These are phyloP conservation scores for Cephus cinctus DNA, from an alignment of 1,140 invertebrate genomes.

Conservation along the genomic window DNA sequence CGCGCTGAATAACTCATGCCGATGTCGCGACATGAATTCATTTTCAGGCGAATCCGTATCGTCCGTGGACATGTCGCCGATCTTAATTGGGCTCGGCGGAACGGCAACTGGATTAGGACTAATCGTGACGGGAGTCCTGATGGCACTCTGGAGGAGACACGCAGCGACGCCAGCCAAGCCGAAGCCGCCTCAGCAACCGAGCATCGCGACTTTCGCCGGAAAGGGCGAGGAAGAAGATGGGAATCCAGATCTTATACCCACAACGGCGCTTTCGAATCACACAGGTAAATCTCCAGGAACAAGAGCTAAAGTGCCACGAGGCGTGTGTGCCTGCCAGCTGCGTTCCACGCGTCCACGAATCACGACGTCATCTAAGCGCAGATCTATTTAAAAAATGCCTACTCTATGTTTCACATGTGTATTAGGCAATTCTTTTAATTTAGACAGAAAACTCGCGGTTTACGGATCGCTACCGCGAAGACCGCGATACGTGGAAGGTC, in stretches of 20 bases:
- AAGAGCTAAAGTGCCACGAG: not conserved
- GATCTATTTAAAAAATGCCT: no score
- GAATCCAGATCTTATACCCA: slow-evolving; percentile 54
- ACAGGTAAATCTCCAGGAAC: slow-evolving; percentile 26
- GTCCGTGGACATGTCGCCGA: slow-evolving; percentile 59
- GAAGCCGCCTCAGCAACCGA: slow-evolving; percentile 45
- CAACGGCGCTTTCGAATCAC: slow-evolving; percentile 49
- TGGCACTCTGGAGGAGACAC: slow-evolving; percentile 68
- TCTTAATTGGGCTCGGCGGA: slow-evolving; percentile 72
- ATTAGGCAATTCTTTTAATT: no score
- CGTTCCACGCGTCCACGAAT: no score
- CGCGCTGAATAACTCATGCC: no score
- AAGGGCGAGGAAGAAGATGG: slow-evolving; percentile 53
- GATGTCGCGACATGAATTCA: not conserved
- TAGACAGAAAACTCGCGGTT: slow-evolving; percentile 43
- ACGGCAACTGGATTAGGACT: slow-evolving; percentile 72
- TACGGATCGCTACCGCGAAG: slow-evolving; percentile 43
- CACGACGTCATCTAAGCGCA: no score
- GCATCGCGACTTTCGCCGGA: slow-evolving; percentile 45
- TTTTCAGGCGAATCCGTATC: slow-evolving; percentile 40
- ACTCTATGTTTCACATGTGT: not conserved
- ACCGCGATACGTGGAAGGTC: slow-evolving; percentile 38
- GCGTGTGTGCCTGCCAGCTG: no score
- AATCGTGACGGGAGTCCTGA: slow-evolving; percentile 72
- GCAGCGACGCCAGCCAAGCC: slow-evolving; percentile 59